Evolutionary conservation across 35 echinoderm and acorn worm species (phyloP).

Genomic region (Chiridota heheva): DNA sequence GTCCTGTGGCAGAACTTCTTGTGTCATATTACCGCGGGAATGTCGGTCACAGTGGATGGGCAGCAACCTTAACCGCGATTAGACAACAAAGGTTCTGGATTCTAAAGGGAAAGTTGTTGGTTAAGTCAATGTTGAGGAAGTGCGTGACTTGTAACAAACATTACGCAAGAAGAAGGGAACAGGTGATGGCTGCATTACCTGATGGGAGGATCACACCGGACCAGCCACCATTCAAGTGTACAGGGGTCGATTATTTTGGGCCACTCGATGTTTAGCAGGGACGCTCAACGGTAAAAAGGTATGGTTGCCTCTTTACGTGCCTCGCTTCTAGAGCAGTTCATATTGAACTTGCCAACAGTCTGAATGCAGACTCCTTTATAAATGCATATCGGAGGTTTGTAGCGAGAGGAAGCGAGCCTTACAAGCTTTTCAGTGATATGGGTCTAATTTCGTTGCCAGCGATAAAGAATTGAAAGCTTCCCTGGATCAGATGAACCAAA

Average conservation of each 20-base stretch:
- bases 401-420: too few species aligned
- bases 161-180: conserved; percentile 26
- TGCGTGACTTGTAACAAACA: conserved; percentile 16
- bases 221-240: conserved; percentile 29
- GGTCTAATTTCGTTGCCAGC: too few species aligned
- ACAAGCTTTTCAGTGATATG: too few species aligned
- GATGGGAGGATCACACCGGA: not conserved
- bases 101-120: conserved; percentile 25
- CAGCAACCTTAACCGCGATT: not conserved
- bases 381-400: too few species aligned
- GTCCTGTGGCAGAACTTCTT: conserved; percentile 1
- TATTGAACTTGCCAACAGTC: conserved; percentile 7
- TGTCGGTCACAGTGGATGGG: conserved; percentile 34
- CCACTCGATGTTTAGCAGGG: conserved; percentile 16
- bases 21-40: not conserved
- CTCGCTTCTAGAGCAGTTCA: conserved; percentile 38
- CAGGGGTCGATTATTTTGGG: conserved; percentile 34
- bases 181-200: conserved; percentile 20
- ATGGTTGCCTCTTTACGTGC: conserved; percentile 37
- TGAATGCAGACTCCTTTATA: conserved; percentile 26
- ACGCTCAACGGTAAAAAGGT: conserved; percentile 6
- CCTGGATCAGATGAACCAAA: too few species aligned
- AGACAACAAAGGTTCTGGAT: conserved; percentile 39
- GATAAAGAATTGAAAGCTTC: too few species aligned
- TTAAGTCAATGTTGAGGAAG: conserved; percentile 1